Evolutionary conservation across 2,888 invertebrate genomes (phyloP), one percentile per base, ranked within the genome.

Genomic region (Campoletis raptor): DNA sequence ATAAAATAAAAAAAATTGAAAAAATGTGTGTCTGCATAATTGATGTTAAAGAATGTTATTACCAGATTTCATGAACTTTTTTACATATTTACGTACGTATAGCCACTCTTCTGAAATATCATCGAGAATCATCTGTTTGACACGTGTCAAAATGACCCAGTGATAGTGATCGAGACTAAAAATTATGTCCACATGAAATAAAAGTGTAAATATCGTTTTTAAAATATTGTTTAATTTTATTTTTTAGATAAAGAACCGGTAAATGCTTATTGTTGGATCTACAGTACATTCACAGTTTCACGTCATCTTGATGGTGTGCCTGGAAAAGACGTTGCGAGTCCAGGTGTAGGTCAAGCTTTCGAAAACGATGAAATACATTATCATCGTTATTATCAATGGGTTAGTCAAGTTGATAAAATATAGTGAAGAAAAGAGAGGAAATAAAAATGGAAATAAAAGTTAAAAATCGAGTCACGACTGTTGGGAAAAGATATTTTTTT

Each of bases 231-330:
- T 3, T 1, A 18, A 24, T 42, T 61, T 30, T 1, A 30, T 48
- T 61, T 57, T 52, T 48, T 67, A 88, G 95, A 96, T 74, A 95
- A 95, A 86, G 96, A 96, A 74, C 96, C 96, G 42, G 95, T 97
- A 10, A 96, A 97, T 90, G 96, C 96, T 79, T 97, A 96, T 93
- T 98, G 97, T 94, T 97, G 97, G 97, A 97, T 97, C 87, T 96
- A 96, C 93, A 97, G 97, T 72, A 97, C 97, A 6, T 97, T 96
- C 89, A 96, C 97, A 18, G 92, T 94, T 15, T 88, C 90, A n/a
- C 92, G 92, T 40, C 92, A 93, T 85, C 89, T 94, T 72, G 89
- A 90, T 93, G 96, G 96, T 48, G 89, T 94, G 66, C 95, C 95
- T 90, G 96, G 96, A 37, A 93, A 92, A 85, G 91, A 95, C 90